Percentiles rank a stretch among this genome's conserved stretches.
phyloP scores from a whole-genome alignment of 2,888 invertebrate genomes.

The Mycalesis mineus region DNA sequence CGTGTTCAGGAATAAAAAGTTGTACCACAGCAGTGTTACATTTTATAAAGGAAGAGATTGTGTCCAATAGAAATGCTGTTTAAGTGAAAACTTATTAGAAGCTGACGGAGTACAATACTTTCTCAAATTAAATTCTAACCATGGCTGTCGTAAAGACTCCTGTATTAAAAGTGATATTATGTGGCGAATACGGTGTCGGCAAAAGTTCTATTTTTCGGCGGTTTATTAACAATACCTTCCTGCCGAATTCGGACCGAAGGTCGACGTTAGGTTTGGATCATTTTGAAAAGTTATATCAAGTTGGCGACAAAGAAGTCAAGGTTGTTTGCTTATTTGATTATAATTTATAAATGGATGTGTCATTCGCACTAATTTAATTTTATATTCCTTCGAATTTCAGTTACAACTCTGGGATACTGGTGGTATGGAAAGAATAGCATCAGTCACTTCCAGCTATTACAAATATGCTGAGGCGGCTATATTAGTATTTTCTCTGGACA shows the following conservation, averaged over 20 bases:
- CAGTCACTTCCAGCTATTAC: slow-evolving; percentile 96
- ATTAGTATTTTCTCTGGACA: slow-evolving; percentile 92
- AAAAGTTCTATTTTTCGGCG: slow-evolving; percentile 95
- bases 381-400: slow-evolving; percentile 63
- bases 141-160: slow-evolving; percentile 92
- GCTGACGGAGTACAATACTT: not conserved
- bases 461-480: slow-evolving; percentile 97
- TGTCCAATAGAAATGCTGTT: not conserved
- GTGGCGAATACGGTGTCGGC: slow-evolving; percentile 97
- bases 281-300: slow-evolving; percentile 87
- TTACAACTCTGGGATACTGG: slow-evolving; percentile 97
- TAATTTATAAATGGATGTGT: slow-evolving; percentile 11
- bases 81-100: not conserved
- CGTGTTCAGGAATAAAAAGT: too few relatives aligned
- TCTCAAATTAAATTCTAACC: slow-evolving; percentile 21
- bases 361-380: slow-evolving; percentile 11
- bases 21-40: too few relatives aligned
- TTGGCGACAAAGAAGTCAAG: slow-evolving; percentile 87
- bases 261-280: slow-evolving; percentile 96
- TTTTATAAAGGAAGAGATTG: not conserved
- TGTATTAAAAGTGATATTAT: slow-evolving; percentile 94
- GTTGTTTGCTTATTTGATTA: slow-evolving; percentile 61
- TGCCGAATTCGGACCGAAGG: slow-evolving; percentile 88
- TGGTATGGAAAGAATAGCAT: slow-evolving; percentile 97
- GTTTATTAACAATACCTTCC: slow-evolving; percentile 92